Evolutionary conservation across 1,140 invertebrate genomes (phyloP).

Genomic region (Probaryconus sp.): DNA sequence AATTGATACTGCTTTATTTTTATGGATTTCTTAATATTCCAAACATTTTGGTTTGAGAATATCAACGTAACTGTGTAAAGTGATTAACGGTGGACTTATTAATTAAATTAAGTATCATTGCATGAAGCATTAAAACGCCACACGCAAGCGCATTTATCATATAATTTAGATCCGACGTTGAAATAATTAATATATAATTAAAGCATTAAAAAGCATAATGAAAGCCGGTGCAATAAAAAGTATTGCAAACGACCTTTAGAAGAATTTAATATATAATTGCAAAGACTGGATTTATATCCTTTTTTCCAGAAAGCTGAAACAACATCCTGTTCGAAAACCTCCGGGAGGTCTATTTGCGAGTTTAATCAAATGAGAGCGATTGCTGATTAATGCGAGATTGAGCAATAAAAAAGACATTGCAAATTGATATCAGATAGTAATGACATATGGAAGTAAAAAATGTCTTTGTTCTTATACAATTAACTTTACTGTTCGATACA

Average conservation of each 20-base stretch:
- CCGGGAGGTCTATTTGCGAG: conserved; percentile 3
- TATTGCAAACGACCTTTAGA: conserved; percentile 14
- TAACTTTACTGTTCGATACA: background rate
- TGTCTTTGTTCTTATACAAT: too few relatives aligned
- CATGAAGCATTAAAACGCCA: conserved; percentile 2
- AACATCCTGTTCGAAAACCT: background rate
- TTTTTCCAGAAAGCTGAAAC: conserved; percentile 21
- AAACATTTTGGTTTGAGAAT: too few relatives aligned
- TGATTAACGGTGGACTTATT: conserved; percentile 4
- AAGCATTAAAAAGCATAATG: conserved; percentile 4
- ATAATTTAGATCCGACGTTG: conserved; percentile 18
- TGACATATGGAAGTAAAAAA: conserved; percentile 16
- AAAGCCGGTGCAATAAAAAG: background rate
- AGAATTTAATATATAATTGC: conserved; percentile 26
- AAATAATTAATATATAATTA: conserved; percentile 9
- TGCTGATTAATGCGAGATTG: conserved; percentile 62
- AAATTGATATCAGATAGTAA: conserved; percentile 35
- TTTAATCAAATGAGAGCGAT: conserved; percentile 55
- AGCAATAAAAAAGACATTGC: conserved; percentile 54
- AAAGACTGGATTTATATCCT: background rate
- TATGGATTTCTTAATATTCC: too few relatives aligned
- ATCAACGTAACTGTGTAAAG: too few relatives aligned
- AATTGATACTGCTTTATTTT: too few relatives aligned
- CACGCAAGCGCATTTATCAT: too few relatives aligned
- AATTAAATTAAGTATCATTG: conserved; percentile 24